Evolutionary conservation across 2,888 invertebrate species (phyloP).

Genomic region (Nineta flava): DNA sequence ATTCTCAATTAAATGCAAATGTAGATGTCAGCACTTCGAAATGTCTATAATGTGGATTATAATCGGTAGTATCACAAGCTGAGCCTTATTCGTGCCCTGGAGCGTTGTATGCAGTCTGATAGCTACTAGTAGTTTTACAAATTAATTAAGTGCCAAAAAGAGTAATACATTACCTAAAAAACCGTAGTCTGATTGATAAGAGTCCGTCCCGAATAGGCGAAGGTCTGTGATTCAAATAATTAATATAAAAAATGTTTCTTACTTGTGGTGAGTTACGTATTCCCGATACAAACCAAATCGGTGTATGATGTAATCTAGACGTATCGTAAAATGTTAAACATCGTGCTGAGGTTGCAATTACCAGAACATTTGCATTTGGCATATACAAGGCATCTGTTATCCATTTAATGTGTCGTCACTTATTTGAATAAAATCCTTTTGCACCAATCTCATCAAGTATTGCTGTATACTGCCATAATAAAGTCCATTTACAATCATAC

Average conservation of each 20-base stretch:
- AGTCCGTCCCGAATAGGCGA: no score
- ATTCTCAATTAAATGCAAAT: no score
- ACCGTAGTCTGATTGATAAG: no score
- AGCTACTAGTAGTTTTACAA: no score
- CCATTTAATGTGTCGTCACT: conserved; percentile 37
- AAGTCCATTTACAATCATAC: conserved; percentile 36
- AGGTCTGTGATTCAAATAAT: no score
- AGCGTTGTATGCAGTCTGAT: no score
- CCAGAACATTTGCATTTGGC: conserved; percentile 35
- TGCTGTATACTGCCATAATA: conserved; percentile 33
- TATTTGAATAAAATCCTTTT: conserved; percentile 14
- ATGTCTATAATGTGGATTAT: no score
- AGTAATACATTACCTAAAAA: no score
- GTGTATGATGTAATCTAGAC: conserved; percentile 37
- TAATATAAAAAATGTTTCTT: neutral
- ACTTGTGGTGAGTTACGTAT: conserved; percentile 39
- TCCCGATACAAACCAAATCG: conserved; percentile 38
- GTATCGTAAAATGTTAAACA: conserved; percentile 43
- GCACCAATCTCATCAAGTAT: conserved; percentile 25
- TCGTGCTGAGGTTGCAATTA: conserved; percentile 39
- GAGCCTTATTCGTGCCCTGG: no score
- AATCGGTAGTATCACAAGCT: no score
- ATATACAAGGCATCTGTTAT: conserved; percentile 43
- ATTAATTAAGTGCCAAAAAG: no score
- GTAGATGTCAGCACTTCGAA: no score